A percentile compares a stretch with the other conserved stretches of the same genome.
Evolutionary conservation across 2,797 vertebrate genomes (phyloP).

Genomic region (Pantherophis vulpinus): DNA sequence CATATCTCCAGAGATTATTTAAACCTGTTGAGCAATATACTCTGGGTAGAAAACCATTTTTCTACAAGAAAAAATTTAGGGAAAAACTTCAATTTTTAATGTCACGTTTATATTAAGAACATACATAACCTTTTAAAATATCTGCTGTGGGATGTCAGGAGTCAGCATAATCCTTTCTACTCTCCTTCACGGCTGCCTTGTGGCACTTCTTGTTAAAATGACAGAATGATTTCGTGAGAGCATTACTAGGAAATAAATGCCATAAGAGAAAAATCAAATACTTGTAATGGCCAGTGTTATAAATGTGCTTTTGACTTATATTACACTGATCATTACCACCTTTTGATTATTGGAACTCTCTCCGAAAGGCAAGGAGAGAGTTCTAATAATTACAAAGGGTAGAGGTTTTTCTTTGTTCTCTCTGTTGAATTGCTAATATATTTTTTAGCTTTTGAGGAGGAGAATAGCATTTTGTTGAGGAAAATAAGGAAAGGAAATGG

Average conservation of each 20-base stretch:
- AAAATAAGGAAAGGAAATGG: neutral
- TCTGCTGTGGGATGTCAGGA: neutral
- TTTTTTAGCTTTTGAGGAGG: neutral
- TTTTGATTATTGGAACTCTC: neutral
- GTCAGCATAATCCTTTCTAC: neutral
- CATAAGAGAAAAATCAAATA: neutral
- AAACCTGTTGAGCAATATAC: constrained; percentile 15
- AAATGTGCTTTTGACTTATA: neutral
- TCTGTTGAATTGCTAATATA: neutral
- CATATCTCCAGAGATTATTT: constrained; percentile 2
- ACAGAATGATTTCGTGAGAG: neutral
- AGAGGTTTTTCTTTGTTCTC: neutral
- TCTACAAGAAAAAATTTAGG: neutral
- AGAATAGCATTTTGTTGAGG: neutral
- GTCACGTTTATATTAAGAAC: neutral
- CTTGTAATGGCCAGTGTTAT: neutral
- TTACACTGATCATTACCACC: neutral
- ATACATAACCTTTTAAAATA: neutral
- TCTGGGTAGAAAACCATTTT: constrained; percentile 9
- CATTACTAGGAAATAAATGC: neutral
- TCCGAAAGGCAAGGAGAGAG: neutral
- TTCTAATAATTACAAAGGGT: neutral
- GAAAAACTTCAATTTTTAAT: constrained; percentile 24
- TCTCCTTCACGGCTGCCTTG: neutral
- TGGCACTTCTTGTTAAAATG: neutral